A percentile compares a stretch with the other conserved stretches of the same genome.
Conservation (phyloP, 2,797 vertebrate species). For the Taeniopygia guttata region DNA sequence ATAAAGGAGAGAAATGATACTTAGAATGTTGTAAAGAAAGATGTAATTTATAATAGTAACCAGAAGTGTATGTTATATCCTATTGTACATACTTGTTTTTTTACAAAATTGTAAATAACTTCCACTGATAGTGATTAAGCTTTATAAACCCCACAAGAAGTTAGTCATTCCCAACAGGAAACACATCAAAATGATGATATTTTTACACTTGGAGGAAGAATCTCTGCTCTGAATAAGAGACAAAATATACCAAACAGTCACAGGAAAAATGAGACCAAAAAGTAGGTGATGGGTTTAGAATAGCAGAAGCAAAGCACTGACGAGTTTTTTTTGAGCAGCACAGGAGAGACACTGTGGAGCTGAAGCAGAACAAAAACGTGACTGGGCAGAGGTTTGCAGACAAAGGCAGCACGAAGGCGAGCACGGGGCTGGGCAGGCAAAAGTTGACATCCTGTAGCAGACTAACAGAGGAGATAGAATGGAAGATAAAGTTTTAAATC, state of each 20-base stretch:
- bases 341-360: not conserved
- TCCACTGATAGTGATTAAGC: not conserved
- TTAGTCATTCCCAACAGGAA: not conserved
- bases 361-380: fast-evolving
- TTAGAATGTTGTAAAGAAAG: not conserved
- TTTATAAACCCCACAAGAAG: not conserved
- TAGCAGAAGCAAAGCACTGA: not conserved
- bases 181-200: not conserved
- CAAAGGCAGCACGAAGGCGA: fast-evolving
- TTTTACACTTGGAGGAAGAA: not conserved
- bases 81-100: not conserved
- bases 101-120: not conserved
- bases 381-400: not conserved
- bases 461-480: not conserved
- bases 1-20: not conserved
- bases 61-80: not conserved
- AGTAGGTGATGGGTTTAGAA: not conserved
- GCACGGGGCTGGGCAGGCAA: not conserved
- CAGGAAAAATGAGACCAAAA: not conserved
- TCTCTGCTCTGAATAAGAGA: not conserved
- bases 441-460: not conserved
- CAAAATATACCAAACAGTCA: not conserved
- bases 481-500: not conserved
- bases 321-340: not conserved
- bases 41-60: not conserved